A percentile compares a stretch with the other conserved stretches of the same genome.
Evolutionary conservation across 2,888 invertebrate species (phyloP).

Genomic region (Perizoma flavofasciatum): DNA sequence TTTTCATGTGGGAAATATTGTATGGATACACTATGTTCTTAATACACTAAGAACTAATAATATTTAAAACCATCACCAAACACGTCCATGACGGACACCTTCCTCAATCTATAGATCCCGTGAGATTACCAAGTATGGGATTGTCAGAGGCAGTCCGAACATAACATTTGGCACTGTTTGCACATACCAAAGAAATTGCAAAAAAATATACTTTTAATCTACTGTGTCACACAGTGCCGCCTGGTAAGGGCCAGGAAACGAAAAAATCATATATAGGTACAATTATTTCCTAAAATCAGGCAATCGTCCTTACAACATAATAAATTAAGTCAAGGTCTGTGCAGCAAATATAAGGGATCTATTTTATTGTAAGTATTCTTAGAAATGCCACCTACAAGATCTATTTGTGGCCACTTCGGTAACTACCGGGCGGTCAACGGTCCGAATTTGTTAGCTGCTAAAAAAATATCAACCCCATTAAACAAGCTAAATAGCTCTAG

Average conservation of each 20-base stretch:
- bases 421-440: constrained; percentile 68
- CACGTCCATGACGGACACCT: no score
- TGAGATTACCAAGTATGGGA: no score
- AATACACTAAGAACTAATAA: no score
- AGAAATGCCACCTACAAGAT: constrained; percentile 72
- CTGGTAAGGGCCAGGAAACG: background rate
- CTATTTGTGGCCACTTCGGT: constrained; percentile 64
- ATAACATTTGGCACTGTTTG: no score
- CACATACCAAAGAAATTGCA: no score
- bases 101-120: no score
- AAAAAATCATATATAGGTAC: background rate
- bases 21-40: background rate
- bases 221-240: background rate
- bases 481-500: background rate
- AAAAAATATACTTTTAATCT: no score
- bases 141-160: no score
- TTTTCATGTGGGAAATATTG: background rate
- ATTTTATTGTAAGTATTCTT: constrained; percentile 64
- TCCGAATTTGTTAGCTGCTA: constrained; percentile 48
- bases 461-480: constrained; percentile 32
- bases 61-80: no score
- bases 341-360: constrained; percentile 31
- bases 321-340: constrained; percentile 38
- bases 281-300: background rate
- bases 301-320: constrained; percentile 15